These are phyloP conservation scores for Campodea augens DNA, from an alignment of 1,140 invertebrate species.

Conservation along the genomic window DNA sequence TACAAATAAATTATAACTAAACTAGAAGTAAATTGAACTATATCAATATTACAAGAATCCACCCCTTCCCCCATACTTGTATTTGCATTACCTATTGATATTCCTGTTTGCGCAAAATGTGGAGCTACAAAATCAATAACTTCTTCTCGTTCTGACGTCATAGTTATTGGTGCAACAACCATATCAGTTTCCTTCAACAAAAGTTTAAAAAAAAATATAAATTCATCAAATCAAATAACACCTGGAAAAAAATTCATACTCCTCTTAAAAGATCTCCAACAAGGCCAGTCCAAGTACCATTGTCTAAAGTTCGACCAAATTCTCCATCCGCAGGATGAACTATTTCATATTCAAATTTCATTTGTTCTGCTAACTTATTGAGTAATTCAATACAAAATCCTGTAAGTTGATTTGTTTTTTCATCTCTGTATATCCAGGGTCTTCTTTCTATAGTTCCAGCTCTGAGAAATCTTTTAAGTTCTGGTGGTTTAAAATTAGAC, in stretches of 20 bases:
- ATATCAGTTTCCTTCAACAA: constrained; percentile 60
- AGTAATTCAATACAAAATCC: constrained; percentile 90
- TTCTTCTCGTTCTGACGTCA: constrained; percentile 84
- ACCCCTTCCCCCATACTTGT: background rate
- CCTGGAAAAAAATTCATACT: constrained; percentile 27
- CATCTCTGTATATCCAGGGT: too few relatives aligned
- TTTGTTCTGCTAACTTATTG: constrained; percentile 42
- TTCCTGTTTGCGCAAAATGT: constrained; percentile 75
- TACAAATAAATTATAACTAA: too few relatives aligned
- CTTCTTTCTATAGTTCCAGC: too few relatives aligned
- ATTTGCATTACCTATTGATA: constrained; percentile 61
- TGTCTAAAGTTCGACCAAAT: constrained; percentile 49
- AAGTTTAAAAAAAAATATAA: constrained; percentile 6
- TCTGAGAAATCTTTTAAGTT: too few relatives aligned
- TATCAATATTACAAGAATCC: background rate
- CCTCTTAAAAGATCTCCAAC: constrained; percentile 73
- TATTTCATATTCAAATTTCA: constrained; percentile 77
- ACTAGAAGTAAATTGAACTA: too few relatives aligned
- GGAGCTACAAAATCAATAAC: constrained; percentile 81
- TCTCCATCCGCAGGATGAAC: constrained; percentile 39
- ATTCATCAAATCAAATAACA: background rate
- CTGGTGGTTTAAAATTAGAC: too few relatives aligned
- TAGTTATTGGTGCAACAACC: constrained; percentile 62
- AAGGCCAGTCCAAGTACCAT: constrained; percentile 75
- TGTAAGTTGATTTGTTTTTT: too few relatives aligned